A percentile compares a stretch with the other conserved stretches of the same genome.
phyloP scores from a whole-genome alignment of 1,140 invertebrate species.

The Eulimnadia texana region DNA sequence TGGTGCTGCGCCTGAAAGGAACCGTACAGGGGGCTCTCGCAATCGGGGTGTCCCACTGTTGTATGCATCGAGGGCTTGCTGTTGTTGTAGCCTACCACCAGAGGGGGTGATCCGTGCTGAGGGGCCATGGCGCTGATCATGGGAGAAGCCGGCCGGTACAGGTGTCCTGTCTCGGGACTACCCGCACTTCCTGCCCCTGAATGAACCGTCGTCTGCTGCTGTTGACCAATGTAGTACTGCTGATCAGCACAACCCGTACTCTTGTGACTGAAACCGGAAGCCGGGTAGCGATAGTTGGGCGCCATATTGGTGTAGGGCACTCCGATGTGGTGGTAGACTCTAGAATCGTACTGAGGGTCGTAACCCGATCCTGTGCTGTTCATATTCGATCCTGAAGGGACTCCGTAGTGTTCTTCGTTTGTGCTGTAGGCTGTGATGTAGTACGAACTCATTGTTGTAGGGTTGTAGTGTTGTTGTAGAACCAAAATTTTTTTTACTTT shows the following conservation, averaged over 20 bases:
- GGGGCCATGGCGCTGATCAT: constrained; percentile 16
- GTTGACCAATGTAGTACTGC: neutral
- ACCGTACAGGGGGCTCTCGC: neutral
- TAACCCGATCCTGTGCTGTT: neutral
- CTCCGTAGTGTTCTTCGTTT: constrained; percentile 3
- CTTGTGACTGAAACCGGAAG: neutral
- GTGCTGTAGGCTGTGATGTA: constrained; percentile 10
- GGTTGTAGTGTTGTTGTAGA: too few relatives aligned
- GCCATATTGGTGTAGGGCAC: neutral
- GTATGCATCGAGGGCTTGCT: constrained; percentile 6
- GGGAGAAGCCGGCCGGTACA: constrained; percentile 14
- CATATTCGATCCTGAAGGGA: neutral
- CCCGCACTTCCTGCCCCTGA: neutral
- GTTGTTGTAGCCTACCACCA: constrained; percentile 7
- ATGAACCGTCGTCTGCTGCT: constrained; percentile 2
- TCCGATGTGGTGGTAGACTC: neutral
- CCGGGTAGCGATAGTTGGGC: neutral
- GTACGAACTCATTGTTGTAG: constrained; percentile 15
- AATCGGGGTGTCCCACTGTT: neutral
- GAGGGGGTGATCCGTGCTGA: constrained; percentile 13
- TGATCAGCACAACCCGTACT: too few relatives aligned
- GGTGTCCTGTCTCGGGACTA: constrained; percentile 5
- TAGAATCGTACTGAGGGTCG: constrained; percentile 2
- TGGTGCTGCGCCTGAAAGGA: constrained; percentile 8
- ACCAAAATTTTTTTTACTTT: too few relatives aligned